phyloP scores from a whole-genome alignment of 2,113 vertebrate species.

The Hyla sarda region DNA sequence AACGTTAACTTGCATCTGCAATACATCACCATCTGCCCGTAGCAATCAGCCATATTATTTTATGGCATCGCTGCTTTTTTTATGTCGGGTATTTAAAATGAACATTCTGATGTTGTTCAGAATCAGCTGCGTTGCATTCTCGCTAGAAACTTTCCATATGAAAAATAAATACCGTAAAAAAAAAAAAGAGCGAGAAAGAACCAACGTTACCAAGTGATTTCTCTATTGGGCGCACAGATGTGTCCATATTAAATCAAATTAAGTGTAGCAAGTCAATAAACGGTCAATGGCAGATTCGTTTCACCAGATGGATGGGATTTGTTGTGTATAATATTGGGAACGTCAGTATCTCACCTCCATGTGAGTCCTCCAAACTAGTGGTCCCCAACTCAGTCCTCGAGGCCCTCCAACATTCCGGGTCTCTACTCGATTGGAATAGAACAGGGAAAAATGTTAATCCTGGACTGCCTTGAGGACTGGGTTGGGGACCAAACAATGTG shows the following conservation, averaged over 20 bases:
- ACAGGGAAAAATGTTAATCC: too few species aligned
- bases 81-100: slow-evolving; percentile 31
- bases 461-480: too few species aligned
- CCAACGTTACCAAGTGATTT: not conserved
- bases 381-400: too few species aligned
- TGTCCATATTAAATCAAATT: not conserved
- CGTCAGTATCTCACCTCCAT: not conserved
- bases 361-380: too few species aligned
- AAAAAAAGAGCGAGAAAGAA: not conserved
- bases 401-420: too few species aligned
- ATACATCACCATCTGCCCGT: slow-evolving; percentile 40
- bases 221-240: not conserved
- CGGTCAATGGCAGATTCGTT: not conserved
- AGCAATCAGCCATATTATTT: slow-evolving; percentile 47
- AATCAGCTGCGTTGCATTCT: slow-evolving; percentile 25
- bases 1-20: slow-evolving; percentile 36
- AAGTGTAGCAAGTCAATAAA: not conserved
- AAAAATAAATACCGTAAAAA: slow-evolving; percentile 6
- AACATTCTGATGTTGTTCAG: slow-evolving; percentile 22
- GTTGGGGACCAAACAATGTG: too few species aligned
- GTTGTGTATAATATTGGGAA: not conserved
- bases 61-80: slow-evolving; percentile 29
- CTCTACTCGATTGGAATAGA: too few species aligned
- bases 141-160: slow-evolving; percentile 1
- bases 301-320: not conserved